Evolutionary conservation across 2,113 vertebrate genomes (phyloP).

Genomic region (Lophius piscatorius): DNA sequence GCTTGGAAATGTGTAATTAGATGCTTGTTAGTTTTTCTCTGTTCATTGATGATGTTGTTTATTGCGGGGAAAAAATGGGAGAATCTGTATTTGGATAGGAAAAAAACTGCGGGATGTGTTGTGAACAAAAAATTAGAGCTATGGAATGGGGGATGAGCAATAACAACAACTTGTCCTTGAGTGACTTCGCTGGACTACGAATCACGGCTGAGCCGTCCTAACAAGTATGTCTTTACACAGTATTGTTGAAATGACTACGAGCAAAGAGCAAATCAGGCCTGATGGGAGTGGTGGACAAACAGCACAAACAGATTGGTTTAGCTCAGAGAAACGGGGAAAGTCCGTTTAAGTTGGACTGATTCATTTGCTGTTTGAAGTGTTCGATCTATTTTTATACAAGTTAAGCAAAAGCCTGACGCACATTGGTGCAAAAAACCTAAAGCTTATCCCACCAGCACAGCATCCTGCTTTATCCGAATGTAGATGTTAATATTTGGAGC

Average conservation of each 20-base stretch:
- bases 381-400: not conserved
- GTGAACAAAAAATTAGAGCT: slow-evolving; percentile 1
- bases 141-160: not conserved
- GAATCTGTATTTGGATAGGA: not conserved
- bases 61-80: slow-evolving; percentile 42
- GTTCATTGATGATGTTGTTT: slow-evolving; percentile 62
- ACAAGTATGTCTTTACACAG: slow-evolving; percentile 46
- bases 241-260: slow-evolving; percentile 24
- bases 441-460: not conserved
- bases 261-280: slow-evolving; percentile 10
- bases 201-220: slow-evolving; percentile 21
- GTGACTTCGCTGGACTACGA: slow-evolving; percentile 36
- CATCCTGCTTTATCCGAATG: slow-evolving; percentile 22
- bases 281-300: slow-evolving; percentile 7
- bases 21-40: slow-evolving; percentile 49
- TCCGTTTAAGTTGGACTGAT: slow-evolving; percentile 3
- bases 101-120: not conserved
- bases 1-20: slow-evolving; percentile 74
- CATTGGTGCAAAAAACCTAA: slow-evolving; percentile 1
- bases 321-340: not conserved
- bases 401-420: slow-evolving; percentile 15
- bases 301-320: slow-evolving; percentile 2
- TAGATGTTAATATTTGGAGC: slow-evolving; percentile 23
- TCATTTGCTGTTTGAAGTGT: not conserved
- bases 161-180: slow-evolving; percentile 66